A percentile compares a stretch with the other conserved stretches of the same genome.
These are phyloP conservation scores for Aulostomus chinensis DNA, from an alignment of 2,797 vertebrate genomes.

Conservation along the genomic window DNA sequence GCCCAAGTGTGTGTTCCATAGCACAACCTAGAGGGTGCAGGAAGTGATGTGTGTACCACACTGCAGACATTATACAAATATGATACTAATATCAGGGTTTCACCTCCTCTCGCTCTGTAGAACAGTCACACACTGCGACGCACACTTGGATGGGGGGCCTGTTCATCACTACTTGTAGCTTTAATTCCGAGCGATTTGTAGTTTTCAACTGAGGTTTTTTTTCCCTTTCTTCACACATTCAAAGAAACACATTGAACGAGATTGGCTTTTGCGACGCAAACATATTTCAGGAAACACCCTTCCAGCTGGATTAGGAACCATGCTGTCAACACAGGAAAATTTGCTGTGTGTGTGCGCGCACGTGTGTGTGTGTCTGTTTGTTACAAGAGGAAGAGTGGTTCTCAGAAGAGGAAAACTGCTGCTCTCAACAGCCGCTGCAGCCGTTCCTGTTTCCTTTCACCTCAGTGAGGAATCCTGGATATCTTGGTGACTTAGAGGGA, in stretches of 20 bases:
- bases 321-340: conserved; percentile 31
- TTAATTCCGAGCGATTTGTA: no score
- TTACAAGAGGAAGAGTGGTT: conserved; percentile 20
- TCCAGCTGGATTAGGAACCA: conserved; percentile 35
- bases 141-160: no score
- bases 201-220: no score
- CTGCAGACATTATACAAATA: no score
- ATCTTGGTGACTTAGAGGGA: conserved; percentile 54
- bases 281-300: conserved; percentile 54
- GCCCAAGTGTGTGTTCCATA: no score
- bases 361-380: conserved; percentile 2
- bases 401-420: conserved; percentile 23
- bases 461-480: conserved; percentile 69
- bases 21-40: no score
- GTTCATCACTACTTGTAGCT: no score
- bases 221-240: no score
- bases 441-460: conserved; percentile 69
- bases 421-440: conserved; percentile 40
- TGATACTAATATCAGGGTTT: no score
- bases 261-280: conserved; percentile 41
- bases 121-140: no score
- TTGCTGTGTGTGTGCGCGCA: conserved; percentile 3
- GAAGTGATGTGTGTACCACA: no score
- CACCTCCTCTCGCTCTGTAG: no score
- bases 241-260: conserved; percentile 33